These are phyloP conservation scores for Oryctolagus cuniculus DNA, from an alignment of 2,113 vertebrate species.

Conservation along the genomic window DNA sequence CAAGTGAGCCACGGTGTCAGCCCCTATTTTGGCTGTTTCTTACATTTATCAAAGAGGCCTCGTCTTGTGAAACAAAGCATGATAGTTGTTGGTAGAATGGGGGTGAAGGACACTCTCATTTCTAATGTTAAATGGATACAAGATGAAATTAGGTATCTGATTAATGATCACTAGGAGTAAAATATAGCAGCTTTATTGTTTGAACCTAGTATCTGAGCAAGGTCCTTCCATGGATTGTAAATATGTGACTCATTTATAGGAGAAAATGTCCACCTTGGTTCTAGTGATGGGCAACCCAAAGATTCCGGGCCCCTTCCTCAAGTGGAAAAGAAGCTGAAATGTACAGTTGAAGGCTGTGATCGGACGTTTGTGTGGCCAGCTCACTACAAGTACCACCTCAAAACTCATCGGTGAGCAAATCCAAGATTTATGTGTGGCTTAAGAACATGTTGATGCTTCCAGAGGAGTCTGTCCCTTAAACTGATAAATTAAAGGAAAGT, in stretches of 20 bases:
- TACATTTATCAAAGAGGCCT: conserved; percentile 9
- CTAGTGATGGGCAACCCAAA: conserved; percentile 91
- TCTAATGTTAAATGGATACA: neutral
- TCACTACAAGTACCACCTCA: conserved; percentile 98
- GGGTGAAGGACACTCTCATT: neutral
- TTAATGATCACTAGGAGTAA: conserved; percentile 4
- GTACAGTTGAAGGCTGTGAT: conserved; percentile 96
- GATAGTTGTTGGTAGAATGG: neutral
- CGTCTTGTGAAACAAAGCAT: conserved; percentile 14
- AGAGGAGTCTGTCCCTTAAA: neutral
- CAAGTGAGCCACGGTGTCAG: too few relatives aligned
- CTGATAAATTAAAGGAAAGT: conserved; percentile 32
- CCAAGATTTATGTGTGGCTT: neutral
- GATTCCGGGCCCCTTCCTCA: conserved; percentile 89
- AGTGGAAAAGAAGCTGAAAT: conserved; percentile 94
- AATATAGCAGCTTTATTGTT: conserved; percentile 48
- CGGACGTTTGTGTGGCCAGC: conserved; percentile 97
- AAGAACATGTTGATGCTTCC: neutral
- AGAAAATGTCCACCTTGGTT: conserved; percentile 92
- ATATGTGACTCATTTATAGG: conserved; percentile 86
- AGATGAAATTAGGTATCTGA: neutral
- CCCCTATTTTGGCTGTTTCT: conserved; percentile 16
- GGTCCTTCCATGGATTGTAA: conserved; percentile 47
- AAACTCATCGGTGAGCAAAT: conserved; percentile 94
- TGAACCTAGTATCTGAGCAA: conserved; percentile 41